Evolutionary conservation across 2,888 invertebrate species (phyloP).

Genomic region (Chaitophorus viminalis): DNA sequence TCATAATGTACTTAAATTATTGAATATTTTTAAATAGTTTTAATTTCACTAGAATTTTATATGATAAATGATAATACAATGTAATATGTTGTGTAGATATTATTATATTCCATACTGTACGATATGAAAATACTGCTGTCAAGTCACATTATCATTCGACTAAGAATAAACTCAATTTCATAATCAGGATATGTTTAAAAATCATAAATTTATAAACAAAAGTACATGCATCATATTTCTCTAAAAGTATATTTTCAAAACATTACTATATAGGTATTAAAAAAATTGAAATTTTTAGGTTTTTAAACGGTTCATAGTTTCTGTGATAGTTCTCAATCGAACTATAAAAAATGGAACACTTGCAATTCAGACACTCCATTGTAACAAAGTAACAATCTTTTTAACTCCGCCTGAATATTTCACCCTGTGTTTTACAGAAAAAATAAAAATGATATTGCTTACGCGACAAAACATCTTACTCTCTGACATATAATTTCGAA

Average conservation of each 20-base stretch:
- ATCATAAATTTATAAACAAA: too few relatives aligned
- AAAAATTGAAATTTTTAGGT: not conserved
- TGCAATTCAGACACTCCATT: not conserved
- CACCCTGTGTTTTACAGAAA: not conserved
- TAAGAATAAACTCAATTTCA: too few relatives aligned
- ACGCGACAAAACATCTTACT: not conserved
- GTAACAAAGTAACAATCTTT: not conserved
- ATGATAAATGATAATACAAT: too few relatives aligned
- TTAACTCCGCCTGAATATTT: not conserved
- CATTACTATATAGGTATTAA: not conserved
- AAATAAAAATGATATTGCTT: not conserved
- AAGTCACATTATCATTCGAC: too few relatives aligned
- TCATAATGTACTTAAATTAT: too few relatives aligned
- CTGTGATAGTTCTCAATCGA: not conserved
- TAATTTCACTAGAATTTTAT: too few relatives aligned
- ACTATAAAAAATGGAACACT: not conserved
- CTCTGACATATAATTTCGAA: not conserved
- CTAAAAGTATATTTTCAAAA: not conserved
- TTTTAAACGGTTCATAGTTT: not conserved
- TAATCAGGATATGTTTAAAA: too few relatives aligned
- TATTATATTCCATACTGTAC: too few relatives aligned
- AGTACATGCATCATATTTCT: not conserved
- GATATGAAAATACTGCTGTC: too few relatives aligned
- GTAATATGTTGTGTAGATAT: too few relatives aligned
- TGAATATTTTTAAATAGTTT: too few relatives aligned